Base-by-base conservation (phyloP, 2,113 vertebrate genomes). In the Cavia aperea region DNA sequence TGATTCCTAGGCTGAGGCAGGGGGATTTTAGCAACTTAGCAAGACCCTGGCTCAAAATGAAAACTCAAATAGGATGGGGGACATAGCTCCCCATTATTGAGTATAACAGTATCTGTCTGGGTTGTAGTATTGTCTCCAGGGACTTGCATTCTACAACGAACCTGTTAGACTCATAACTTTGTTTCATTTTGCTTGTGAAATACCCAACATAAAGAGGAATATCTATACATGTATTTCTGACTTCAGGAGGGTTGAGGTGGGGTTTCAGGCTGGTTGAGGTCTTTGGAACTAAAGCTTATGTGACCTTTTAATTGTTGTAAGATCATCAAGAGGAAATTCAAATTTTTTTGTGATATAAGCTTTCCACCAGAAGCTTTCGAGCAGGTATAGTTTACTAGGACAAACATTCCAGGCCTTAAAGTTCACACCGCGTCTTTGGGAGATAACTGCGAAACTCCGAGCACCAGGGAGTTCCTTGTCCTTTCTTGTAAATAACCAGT, bases 401-500 rank as follows among this genome's bases (percentile, higher is more conserved):
- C 85, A 92, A 89, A 88, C 54, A 89, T 49, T 33, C 60, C 89
- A 60, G 84, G 63, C 54, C 91, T 63, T 86, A n/a, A 89, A 85
- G 85, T 77, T 51, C 49, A 63, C 75, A 23, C 56, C 82, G n/a
- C 31, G 58, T 43, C 60, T 89, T 72, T 78, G 81, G 90, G 56
- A 93, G 81, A 85, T 81, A 58, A 78, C 19, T 54, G 2, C 31
- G 31, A 91, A 94, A 83, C 33, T 66, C 88, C 16, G 75, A 81
- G n/a, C 46, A 29, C 66, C 54, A 31, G 24, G 58, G 82, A 65
- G 49, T n/a, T 77, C 82, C 65, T 73, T 49, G 65, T 51, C 63
- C 51, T 92, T 91, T 81, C 94, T 92, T 89, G 65, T 78, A 85
- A 94, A 78, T 86, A 96, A 94, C 82, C 86, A 92, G 91, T 49